Base-by-base conservation (phyloP, 2,888 invertebrate genomes). In the Chirona hameri region DNA sequence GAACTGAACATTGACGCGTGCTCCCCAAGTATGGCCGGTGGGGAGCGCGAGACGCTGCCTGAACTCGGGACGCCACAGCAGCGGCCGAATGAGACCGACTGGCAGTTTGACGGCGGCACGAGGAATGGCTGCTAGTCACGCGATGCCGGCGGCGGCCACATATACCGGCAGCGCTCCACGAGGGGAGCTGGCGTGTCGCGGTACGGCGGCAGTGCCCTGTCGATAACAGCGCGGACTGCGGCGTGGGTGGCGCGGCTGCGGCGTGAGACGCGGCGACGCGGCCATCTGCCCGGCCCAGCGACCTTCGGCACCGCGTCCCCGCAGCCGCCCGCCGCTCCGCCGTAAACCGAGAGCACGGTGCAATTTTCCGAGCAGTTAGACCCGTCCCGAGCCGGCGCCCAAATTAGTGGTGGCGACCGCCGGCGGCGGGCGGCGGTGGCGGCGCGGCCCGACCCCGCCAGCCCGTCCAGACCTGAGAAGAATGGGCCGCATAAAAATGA, bases 291-390 rank as follows among this genome's bases (percentile, higher is more conserved):
- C 29, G 72, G 72, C 18, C 65, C 27, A 27, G 72, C 72, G 72
- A 72, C 72, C 72, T 72, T 72, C 72, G 72, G 9, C 72, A 1
- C 72, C 29, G 72, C 72, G 72, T 72, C 31, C 72, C 31, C 65
- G 65, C 72, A 31, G 72, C 72, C 72, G 21, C 72, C 29, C 31
- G 72, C 69, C 69, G 5, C 39, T 31, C 39, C 24, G 39, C 39
- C 39, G 39, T 24, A 76, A 76, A 46, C 46, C 46, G 76, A 76
- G 76, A 76, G 52, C 52, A 52, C 46, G 76, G 76, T 76, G 76
- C 76, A 76, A 76, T 76, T 76, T 76, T 76, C 76, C 76, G 76
- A 76, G 76, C 76, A 76, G 76, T 76, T 76, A 46, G 46, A 76
- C 39, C 76, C 76, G 76, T 12, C 24, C 76, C 39, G 39, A 24